A percentile compares a stretch with the other conserved stretches of the same genome.
These are phyloP conservation scores for Platysternon megacephalum DNA, from an alignment of 2,113 vertebrate genomes.

Conservation along the genomic window DNA sequence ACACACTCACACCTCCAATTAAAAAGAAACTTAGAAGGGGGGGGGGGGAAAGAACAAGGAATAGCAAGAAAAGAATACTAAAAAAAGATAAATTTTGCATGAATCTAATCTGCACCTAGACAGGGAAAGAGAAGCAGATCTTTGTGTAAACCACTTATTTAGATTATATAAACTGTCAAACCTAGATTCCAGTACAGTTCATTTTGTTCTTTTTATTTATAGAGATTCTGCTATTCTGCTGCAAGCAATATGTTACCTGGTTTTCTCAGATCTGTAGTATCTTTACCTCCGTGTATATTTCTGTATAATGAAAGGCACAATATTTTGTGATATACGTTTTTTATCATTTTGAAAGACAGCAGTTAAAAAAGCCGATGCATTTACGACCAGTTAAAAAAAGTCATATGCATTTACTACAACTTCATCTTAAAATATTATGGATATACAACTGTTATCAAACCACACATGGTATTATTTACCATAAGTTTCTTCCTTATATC, in stretches of 20 bases:
- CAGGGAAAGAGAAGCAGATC: not conserved
- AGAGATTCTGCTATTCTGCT: not conserved
- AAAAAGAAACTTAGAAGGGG: not conserved
- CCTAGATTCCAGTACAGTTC: not conserved
- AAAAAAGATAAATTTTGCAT: not conserved
- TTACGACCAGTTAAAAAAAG: not conserved
- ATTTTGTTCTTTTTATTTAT: not conserved
- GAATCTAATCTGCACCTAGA: not conserved
- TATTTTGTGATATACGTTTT: not conserved
- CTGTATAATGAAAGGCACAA: not conserved
- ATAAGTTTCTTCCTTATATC: not conserved
- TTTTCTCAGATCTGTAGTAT: not conserved
- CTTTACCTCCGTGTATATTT: not conserved
- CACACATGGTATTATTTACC: not conserved
- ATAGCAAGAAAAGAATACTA: not conserved
- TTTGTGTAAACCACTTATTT: not conserved
- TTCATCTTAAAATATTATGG: not conserved
- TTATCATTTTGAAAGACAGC: not conserved
- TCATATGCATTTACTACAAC: not conserved
- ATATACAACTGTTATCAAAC: not conserved
- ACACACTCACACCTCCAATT: not conserved
- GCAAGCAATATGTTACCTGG: not conserved
- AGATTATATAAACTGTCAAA: not conserved
- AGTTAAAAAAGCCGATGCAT: not conserved
- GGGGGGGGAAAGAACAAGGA: fast-evolving